Evolutionary conservation across 2,888 invertebrate genomes (phyloP), one percentile per base, ranked within the genome.

Genomic region (Smittia sp.): DNA sequence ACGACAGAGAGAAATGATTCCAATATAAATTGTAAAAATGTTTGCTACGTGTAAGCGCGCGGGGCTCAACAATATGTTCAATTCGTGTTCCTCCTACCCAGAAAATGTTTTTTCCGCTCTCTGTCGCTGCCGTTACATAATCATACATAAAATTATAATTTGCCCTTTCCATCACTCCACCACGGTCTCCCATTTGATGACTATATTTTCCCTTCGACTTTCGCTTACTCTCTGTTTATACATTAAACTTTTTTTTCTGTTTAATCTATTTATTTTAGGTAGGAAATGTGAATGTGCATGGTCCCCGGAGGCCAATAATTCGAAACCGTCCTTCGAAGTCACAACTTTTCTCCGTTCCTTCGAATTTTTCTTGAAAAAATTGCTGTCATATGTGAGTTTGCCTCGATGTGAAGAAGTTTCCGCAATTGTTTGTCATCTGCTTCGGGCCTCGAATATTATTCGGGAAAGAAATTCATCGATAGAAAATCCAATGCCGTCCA

Each of bases 121-220:
- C 3, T 58, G 2, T 58, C 22, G 1, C 22, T 18, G 58, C 20
- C 20, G 18, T 58, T 20, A 18, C 18, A 58, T 22, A 58, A 58
- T 58, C 58, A 18, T 20, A 58, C 20, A 58, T 58, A 58, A 58
- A 58, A 58, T 58, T 58, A 58, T 58, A 58, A 58, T 11, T 22
- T 20, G 6, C 58, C 9, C 20, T 1, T 2, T 20, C 9, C 20
- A 7, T 9, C 7, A 3, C 58, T 6, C 4, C 52, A 7, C 52
- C 52, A 46, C 15, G n/a, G 52, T 58, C n/a, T n/a, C n/a, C n/a
- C n/a, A n/a, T n/a, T 20, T 58, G 58, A 58, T 58, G 58, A 46
- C 46, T 46, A n/a, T 46, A 46, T 46, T 46, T 15, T n/a, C n/a
- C 46, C 46, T n/a, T n/a, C n/a, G n/a, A n/a, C n/a, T n/a, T n/a